Conservation (phyloP, 1,140 invertebrate genomes). For the Neuroterus valhalla region DNA sequence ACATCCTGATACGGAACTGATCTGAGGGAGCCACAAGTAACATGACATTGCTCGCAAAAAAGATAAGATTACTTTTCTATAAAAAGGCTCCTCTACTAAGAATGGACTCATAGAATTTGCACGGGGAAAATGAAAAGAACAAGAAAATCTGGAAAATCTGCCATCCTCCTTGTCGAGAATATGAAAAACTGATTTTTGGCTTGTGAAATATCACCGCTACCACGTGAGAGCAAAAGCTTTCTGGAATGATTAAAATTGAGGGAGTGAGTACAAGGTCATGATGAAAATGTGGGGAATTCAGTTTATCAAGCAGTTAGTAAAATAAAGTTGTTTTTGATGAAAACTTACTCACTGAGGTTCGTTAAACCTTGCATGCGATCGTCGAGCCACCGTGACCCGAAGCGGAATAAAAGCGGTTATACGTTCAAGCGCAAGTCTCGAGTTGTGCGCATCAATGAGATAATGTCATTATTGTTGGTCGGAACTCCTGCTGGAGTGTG, state of each 20-base stretch:
- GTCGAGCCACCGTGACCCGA: slow-evolving; percentile 18
- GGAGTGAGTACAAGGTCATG: not conserved
- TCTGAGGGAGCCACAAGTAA: slow-evolving; percentile 22
- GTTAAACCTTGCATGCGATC: not conserved
- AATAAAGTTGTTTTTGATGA: slow-evolving; percentile 27
- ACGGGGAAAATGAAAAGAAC: slow-evolving; percentile 10
- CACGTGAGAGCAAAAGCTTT: not conserved
- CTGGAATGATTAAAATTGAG: not conserved
- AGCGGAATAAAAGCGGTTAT: slow-evolving; percentile 13
- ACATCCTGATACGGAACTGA: not conserved
- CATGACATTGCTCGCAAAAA: not conserved
- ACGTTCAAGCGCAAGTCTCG: slow-evolving; percentile 4
- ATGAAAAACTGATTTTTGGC: slow-evolving; percentile 35
- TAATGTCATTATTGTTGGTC: slow-evolving; percentile 23
- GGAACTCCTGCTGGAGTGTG: not conserved
- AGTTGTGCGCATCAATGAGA: slow-evolving; percentile 16
- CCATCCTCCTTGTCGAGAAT: slow-evolving; percentile 30
- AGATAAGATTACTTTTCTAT: slow-evolving; percentile 28
- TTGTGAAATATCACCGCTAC: no score
- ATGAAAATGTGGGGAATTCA: not conserved
- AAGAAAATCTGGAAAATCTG: not conserved
- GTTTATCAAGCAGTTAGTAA: slow-evolving; percentile 14
- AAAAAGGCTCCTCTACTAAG: slow-evolving; percentile 2
- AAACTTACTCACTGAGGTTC: slow-evolving; percentile 9
- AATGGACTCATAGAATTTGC: slow-evolving; percentile 20